phyloP scores from a whole-genome alignment of 2,797 vertebrate genomes.

The Selene dorsalis region DNA sequence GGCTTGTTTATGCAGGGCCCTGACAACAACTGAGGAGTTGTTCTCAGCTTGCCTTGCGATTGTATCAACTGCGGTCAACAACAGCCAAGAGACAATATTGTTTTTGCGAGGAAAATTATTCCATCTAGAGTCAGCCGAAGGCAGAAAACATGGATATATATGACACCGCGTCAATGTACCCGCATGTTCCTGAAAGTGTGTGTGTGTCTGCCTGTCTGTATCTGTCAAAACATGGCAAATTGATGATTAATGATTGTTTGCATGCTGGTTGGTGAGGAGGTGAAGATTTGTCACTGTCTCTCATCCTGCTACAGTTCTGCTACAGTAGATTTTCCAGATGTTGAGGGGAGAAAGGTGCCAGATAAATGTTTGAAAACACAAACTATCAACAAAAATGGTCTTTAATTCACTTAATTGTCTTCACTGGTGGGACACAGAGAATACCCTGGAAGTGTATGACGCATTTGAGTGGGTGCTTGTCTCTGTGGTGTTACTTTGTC shows the following conservation, averaged over 20 bases:
- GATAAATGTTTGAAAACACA: slow-evolving; percentile 16
- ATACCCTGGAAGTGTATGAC: slow-evolving; percentile 10
- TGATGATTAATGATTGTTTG: slow-evolving; percentile 69
- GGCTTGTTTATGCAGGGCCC: slow-evolving; percentile 33
- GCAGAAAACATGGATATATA: slow-evolving; percentile 40
- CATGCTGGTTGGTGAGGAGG: slow-evolving; percentile 40
- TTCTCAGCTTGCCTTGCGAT: slow-evolving; percentile 39
- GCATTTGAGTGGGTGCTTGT: slow-evolving; percentile 57
- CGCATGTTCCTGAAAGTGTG: slow-evolving; percentile 33
- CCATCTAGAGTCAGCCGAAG: slow-evolving; percentile 46
- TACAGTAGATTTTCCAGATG: slow-evolving; percentile 20
- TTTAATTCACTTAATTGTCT: slow-evolving; percentile 5
- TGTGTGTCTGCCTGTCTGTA: slow-evolving; percentile 54
- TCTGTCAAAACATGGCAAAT: slow-evolving; percentile 66
- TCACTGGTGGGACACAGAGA: slow-evolving; percentile 9
- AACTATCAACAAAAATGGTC: slow-evolving; percentile 23
- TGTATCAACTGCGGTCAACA: slow-evolving; percentile 48
- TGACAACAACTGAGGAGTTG: slow-evolving; percentile 54
- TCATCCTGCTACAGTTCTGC: slow-evolving; percentile 12
- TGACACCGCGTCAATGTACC: slow-evolving; percentile 52
- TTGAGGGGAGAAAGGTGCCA: slow-evolving; percentile 15
- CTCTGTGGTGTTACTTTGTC: slow-evolving; percentile 71
- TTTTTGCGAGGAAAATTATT: slow-evolving; percentile 30
- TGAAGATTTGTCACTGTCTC: slow-evolving; percentile 47
- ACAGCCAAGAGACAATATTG: slow-evolving; percentile 44